Evolutionary conservation across 2,797 vertebrate species (phyloP).

Genomic region (Botia kubotai): DNA sequence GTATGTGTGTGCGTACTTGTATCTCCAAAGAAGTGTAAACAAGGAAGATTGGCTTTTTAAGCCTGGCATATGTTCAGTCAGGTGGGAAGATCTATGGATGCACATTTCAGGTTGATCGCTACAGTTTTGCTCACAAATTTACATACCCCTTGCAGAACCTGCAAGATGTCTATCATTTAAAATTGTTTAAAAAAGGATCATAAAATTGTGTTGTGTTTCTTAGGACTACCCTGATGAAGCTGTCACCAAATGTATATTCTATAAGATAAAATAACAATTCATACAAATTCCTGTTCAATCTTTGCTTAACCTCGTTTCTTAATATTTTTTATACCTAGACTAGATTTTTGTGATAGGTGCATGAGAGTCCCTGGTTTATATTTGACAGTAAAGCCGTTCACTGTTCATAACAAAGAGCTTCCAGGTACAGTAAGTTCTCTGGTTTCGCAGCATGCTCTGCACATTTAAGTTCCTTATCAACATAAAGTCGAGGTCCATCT

Average conservation of each 20-base stretch:
- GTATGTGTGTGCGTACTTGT: slow-evolving; percentile 7
- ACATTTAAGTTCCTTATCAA: too few species aligned
- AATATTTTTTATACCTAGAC: not conserved
- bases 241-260: not conserved
- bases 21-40: slow-evolving; percentile 25
- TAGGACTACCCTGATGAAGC: too few species aligned
- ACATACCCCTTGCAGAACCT: not conserved
- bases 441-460: too few species aligned
- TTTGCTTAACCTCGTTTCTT: not conserved
- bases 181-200: too few species aligned
- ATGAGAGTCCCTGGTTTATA: too few species aligned
- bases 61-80: slow-evolving; percentile 10
- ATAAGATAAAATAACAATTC: not conserved
- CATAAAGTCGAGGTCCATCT: too few species aligned
- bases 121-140: not conserved
- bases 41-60: slow-evolving; percentile 39
- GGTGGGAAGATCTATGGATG: slow-evolving; percentile 29
- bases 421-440: too few species aligned
- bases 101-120: slow-evolving; percentile 28
- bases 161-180: not conserved
- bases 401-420: too few species aligned
- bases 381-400: too few species aligned
- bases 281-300: not conserved
- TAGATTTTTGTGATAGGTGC: not conserved
- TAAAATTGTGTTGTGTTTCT: too few species aligned